phyloP scores from a whole-genome alignment of 2,797 vertebrate genomes.

The Cheracebus regulus region DNA sequence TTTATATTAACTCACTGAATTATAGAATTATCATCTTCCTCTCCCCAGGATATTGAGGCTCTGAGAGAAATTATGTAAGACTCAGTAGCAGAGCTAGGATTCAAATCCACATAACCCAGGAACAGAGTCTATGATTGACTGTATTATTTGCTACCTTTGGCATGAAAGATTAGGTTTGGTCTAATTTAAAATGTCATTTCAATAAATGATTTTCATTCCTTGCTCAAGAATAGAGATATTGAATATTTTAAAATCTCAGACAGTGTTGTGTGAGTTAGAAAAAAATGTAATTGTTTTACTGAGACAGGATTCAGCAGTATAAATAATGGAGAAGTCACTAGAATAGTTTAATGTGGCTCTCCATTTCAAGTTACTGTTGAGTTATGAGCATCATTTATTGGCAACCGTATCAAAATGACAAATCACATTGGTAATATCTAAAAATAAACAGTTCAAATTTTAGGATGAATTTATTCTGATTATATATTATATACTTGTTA shows the following conservation, averaged over 20 bases:
- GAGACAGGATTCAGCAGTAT: neutral
- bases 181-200: conserved; percentile 25
- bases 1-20: conserved; percentile 12
- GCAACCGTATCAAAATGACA: neutral
- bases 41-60: conserved; percentile 1
- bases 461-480: neutral
- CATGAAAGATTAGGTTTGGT: conserved; percentile 10
- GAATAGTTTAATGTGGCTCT: neutral
- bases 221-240: conserved; percentile 3
- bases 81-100: neutral
- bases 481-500: neutral
- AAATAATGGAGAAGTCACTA: neutral
- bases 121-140: neutral
- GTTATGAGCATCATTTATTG: neutral
- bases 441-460: conserved; percentile 37
- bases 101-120: neutral
- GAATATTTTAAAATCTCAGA: conserved; percentile 31
- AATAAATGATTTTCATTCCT: conserved; percentile 12
- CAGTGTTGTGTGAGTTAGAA: neutral
- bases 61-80: neutral
- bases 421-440: neutral
- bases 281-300: neutral
- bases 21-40: neutral
- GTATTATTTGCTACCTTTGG: neutral
- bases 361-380: neutral